A percentile compares a stretch with the other conserved stretches of the same genome.
Evolutionary conservation across 1,140 invertebrate genomes (phyloP).

Genomic region (Drosophila lacertosa): DNA sequence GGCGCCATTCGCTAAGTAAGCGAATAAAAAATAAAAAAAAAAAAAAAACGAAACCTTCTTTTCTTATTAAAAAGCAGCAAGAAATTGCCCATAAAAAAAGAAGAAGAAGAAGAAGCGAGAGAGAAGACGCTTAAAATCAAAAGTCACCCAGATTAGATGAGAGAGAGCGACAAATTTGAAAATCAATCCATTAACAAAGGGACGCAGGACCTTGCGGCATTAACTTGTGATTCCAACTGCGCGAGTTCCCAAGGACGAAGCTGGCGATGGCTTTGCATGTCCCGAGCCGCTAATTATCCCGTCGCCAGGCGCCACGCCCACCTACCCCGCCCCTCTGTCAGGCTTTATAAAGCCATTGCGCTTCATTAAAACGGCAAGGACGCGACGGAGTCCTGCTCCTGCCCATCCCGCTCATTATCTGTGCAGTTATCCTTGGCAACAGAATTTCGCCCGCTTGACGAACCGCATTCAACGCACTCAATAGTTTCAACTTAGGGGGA

Average conservation of each 20-base stretch:
- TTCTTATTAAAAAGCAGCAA: conserved; percentile 75
- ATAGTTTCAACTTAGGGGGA: conserved; percentile 51
- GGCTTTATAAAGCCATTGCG: conserved; percentile 76
- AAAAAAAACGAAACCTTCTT: conserved; percentile 83
- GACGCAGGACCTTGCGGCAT: conserved; percentile 51
- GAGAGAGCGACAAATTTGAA: conserved; percentile 73
- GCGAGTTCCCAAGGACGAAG: conserved; percentile 75
- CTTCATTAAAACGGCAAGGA: conserved; percentile 82
- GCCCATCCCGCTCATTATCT: conserved; percentile 60
- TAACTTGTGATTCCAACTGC: conserved; percentile 84
- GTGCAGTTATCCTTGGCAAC: conserved; percentile 73
- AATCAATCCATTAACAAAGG: conserved; percentile 83
- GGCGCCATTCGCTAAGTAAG: conserved; percentile 45
- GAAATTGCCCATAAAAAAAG: conserved; percentile 68
- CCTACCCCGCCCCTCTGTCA: not conserved
- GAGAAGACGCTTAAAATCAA: conserved; percentile 32
- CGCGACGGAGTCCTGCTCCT: conserved; percentile 5
- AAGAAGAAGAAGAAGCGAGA: conserved; percentile 3
- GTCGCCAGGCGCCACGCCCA: conserved; percentile 4
- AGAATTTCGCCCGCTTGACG: conserved; percentile 50
- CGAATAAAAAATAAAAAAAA: conserved; percentile 59
- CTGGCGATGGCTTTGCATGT: conserved; percentile 68
- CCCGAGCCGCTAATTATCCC: conserved; percentile 77
- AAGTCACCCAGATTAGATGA: conserved; percentile 71
- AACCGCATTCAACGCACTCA: conserved; percentile 52